Percentiles rank a stretch among this genome's conserved stretches.
These are phyloP conservation scores for Myiagra hebetior DNA, from an alignment of 2,113 vertebrate species.

Conservation along the genomic window DNA sequence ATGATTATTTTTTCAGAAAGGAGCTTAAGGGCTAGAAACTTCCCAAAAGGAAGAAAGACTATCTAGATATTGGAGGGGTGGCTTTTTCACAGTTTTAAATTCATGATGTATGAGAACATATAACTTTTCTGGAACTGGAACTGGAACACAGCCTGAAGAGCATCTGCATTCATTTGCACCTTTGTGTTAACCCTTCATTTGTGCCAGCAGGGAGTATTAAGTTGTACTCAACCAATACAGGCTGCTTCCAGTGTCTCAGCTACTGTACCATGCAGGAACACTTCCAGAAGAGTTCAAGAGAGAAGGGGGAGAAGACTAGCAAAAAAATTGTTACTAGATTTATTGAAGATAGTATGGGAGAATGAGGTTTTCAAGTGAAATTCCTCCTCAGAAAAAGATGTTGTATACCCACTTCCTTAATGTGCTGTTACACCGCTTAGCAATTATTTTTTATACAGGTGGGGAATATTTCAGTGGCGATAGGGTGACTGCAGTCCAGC, in stretches of 20 bases:
- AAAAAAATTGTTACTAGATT: neutral
- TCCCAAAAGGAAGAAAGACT: neutral
- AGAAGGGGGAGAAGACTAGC: neutral
- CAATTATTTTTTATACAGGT: neutral
- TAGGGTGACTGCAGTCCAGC: neutral
- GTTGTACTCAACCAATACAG: neutral
- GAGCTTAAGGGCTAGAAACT: neutral
- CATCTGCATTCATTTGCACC: neutral
- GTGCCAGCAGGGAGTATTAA: neutral
- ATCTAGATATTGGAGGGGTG: neutral
- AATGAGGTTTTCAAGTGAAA: neutral
- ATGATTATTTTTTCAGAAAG: neutral
- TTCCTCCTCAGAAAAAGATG: neutral
- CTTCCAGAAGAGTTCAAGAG: neutral
- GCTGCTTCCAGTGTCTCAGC: neutral
- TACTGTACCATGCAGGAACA: neutral
- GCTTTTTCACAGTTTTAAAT: neutral
- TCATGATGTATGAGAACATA: neutral
- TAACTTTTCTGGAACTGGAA: neutral
- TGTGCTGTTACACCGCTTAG: neutral
- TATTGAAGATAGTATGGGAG: neutral
- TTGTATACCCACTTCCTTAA: neutral
- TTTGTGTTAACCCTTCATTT: neutral
- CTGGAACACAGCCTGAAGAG: neutral
- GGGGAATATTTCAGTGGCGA: neutral